These are phyloP conservation scores for Atherinosoma microstoma DNA, from an alignment of 2,797 vertebrate genomes.

Conservation along the genomic window DNA sequence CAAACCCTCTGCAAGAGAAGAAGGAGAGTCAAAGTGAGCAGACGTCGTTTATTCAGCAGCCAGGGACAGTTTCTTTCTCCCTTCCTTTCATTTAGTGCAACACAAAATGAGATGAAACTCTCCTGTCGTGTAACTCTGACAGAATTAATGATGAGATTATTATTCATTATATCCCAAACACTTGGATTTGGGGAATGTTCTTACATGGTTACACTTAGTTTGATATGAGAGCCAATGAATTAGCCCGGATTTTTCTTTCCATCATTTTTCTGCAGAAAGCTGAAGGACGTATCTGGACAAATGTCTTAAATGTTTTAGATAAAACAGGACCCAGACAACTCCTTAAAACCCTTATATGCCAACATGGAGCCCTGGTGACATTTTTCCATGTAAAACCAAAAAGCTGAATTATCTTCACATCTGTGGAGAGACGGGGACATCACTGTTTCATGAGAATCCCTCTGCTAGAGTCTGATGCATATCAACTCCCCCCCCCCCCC, in stretches of 20 bases:
- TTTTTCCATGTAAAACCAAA: background rate
- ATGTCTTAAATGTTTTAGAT: too few species aligned
- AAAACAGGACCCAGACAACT: background rate
- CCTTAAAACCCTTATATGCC: background rate
- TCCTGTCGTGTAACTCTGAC: background rate
- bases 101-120: background rate
- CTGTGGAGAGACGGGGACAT: too few species aligned
- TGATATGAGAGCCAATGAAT: too few species aligned
- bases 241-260: too few species aligned
- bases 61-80: background rate
- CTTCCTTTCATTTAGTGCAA: background rate
- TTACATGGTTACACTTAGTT: too few species aligned
- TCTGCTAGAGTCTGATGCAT: background rate
- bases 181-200: too few species aligned
- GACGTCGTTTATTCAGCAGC: background rate
- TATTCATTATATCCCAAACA: background rate
- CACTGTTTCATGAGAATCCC: background rate
- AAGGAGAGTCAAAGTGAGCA: constrained; percentile 1
- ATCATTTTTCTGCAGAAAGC: too few species aligned
- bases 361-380: background rate
- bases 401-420: too few species aligned
- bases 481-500: too few species aligned
- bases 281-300: too few species aligned
- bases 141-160: background rate
- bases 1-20: constrained; percentile 85